Conservation (phyloP, 2,888 invertebrate species). For the Ennomos fuscantarius region DNA sequence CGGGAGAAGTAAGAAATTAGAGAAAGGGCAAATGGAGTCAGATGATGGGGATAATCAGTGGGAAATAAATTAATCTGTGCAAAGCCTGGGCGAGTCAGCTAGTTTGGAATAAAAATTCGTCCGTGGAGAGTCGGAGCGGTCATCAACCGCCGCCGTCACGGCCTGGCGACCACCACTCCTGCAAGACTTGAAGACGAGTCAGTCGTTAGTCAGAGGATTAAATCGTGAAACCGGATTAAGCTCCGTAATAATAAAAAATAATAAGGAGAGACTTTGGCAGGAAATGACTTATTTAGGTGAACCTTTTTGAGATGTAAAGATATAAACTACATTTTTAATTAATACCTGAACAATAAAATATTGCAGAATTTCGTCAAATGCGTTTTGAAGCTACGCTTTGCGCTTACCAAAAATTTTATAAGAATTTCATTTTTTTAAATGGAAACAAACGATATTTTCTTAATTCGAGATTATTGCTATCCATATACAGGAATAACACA, state of each 20-base stretch:
- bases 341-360: neutral
- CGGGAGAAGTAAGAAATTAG: too few species aligned
- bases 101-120: slow-evolving; percentile 50
- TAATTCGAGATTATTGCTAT: too few species aligned
- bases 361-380: neutral
- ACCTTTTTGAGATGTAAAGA: slow-evolving; percentile 9
- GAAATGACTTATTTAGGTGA: slow-evolving; percentile 7
- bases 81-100: too few species aligned
- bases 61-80: too few species aligned
- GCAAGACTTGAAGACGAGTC: slow-evolving; percentile 21
- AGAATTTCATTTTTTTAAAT: too few species aligned
- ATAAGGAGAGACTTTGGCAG: slow-evolving; percentile 11
- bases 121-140: slow-evolving; percentile 52
- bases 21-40: too few species aligned
- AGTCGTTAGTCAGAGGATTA: slow-evolving; percentile 31
- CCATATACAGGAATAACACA: too few species aligned
- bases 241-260: slow-evolving; percentile 20
- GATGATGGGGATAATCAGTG: too few species aligned
- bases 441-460: too few species aligned
- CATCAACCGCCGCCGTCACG: slow-evolving; percentile 61
- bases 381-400: too few species aligned
- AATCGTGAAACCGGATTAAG: slow-evolving; percentile 37
- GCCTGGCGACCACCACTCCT: slow-evolving; percentile 50
- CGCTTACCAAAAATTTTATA: too few species aligned
- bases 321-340: too few species aligned